Evolutionary conservation across 2,888 invertebrate genomes (phyloP), one percentile per base, ranked within the genome.

Genomic region (Leucophenga montana): DNA sequence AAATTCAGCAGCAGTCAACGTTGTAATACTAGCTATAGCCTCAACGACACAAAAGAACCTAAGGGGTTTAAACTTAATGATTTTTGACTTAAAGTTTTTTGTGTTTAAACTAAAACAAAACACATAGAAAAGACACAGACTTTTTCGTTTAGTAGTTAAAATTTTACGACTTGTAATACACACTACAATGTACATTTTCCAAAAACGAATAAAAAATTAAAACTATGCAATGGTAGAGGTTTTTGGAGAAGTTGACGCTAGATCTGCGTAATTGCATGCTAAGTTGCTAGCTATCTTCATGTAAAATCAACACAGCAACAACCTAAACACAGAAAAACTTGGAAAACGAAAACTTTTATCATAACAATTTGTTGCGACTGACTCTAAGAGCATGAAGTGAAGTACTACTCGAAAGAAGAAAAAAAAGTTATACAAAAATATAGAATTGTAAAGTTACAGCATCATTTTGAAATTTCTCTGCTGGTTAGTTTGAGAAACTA

Each of bases 51-150:
- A 57, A 57, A 27, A 46, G 62, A 64, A 64, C 62, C 46, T 22
- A 16, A 75, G 62, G 71, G 75, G 74, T 76, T 76, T 77, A 79
- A 78, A 80, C 83, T 82, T 83, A 81, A 82, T 82, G 83, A 82
- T 82, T 82, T 82, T 82, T 82, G 81, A 82, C 79, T 81, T 81
- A 81, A 81, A 81, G 81, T 81, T 83, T 83, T 31, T 33, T 8
- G 31, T 31, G 16, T 50, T n/a, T 1, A 18, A 48, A 16, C 48
- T 11, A 5, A 4, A 16, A 50, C 6, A 33, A 56, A 14, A 22
- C 56, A 56, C 14, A 22, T 56, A 56, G 18, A 16, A 18, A 54
- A 6, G 18, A 6, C 3, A 16, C 16, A 9, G 16, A 82, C 82
- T 83, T 80, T 79, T 76, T 82, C 80, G 78, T 64, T 64, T 64